Percentiles rank a stretch among this genome's conserved stretches.
Evolutionary conservation across 2,888 invertebrate species (phyloP).

Genomic region (Xestia c-nigrum): DNA sequence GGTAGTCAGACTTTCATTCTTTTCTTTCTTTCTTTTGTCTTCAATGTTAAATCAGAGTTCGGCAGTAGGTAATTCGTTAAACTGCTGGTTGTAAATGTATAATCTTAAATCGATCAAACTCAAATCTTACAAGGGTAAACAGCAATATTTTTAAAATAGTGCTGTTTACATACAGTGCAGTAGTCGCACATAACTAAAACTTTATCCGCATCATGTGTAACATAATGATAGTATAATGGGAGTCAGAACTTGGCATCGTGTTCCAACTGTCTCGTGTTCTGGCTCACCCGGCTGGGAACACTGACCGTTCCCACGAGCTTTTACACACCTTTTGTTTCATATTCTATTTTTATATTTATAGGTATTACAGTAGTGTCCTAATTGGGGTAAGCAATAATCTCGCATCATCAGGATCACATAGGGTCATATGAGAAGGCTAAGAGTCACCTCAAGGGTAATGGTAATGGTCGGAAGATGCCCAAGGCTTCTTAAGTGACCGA

Average conservation of each 20-base stretch:
- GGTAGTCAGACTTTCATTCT: background rate
- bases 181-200: constrained; percentile 5
- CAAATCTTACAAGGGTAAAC: background rate
- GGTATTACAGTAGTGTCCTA: background rate
- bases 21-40: too few relatives aligned
- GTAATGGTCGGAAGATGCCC: background rate
- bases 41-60: background rate
- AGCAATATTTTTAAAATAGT: background rate
- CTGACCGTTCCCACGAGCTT: constrained; percentile 32
- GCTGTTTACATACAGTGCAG: too few relatives aligned
- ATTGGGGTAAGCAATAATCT: constrained; percentile 1
- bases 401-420: background rate
- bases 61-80: background rate
- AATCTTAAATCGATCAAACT: background rate
- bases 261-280: constrained; percentile 11
- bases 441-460: background rate
- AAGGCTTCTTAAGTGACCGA: background rate
- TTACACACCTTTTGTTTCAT: constrained; percentile 40
- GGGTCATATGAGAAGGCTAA: background rate
- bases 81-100: background rate
- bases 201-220: background rate
- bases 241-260: constrained; percentile 45
- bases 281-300: constrained; percentile 19
- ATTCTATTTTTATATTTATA: constrained; percentile 26
- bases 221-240: background rate